Conservation (phyloP, 2,797 vertebrate species). For the Cichlasoma orientale region DNA sequence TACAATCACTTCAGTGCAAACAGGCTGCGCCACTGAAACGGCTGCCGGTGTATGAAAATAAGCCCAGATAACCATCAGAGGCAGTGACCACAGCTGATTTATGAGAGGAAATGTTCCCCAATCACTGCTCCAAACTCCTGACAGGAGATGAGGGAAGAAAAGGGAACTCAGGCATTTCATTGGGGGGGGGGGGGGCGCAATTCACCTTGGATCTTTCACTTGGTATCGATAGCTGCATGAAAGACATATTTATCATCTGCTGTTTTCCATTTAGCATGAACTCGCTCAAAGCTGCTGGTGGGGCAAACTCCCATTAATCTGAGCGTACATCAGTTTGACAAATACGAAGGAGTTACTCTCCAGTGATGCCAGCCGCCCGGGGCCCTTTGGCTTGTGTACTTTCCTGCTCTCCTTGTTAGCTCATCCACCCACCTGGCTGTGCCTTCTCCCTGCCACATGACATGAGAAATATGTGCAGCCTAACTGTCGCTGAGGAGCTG, state of each 20-base stretch:
- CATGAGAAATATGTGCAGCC: constrained; percentile 30
- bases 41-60: constrained; percentile 36
- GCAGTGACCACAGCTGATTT: constrained; percentile 7
- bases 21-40: background rate
- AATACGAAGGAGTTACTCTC: background rate
- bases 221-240: background rate
- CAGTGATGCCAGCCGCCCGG: background rate
- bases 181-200: no score
- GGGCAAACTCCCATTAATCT: background rate
- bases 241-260: background rate
- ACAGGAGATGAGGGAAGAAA: background rate
- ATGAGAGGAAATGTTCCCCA: background rate
- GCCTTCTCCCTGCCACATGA: constrained; percentile 9
- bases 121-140: background rate
- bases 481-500: constrained; percentile 43
- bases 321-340: background rate
- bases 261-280: background rate
- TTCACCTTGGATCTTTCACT: background rate
- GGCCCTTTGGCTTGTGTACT: constrained; percentile 15
- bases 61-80: constrained; percentile 3
- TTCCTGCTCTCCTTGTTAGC: constrained; percentile 4
- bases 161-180: no score
- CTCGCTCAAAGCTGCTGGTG: fast-evolving
- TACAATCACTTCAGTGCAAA: constrained; percentile 14
- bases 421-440: constrained; percentile 37